A percentile compares a stretch with the other conserved stretches of the same genome.
Evolutionary conservation across 2,888 invertebrate species (phyloP).

Genomic region (Loripinus fragilis): DNA sequence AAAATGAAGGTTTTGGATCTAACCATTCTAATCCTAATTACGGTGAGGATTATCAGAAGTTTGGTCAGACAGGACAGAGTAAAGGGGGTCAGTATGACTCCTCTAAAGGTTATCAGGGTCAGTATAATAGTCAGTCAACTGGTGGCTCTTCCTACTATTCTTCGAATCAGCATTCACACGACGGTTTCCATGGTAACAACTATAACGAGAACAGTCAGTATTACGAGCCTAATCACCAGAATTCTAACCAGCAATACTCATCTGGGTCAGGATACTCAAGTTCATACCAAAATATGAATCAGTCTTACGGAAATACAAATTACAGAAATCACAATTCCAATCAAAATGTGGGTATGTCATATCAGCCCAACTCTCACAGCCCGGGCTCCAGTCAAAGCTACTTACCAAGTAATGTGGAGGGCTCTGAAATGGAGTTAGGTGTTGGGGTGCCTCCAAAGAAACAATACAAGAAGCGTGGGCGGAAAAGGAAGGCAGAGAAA

Average conservation of each 20-base stretch:
- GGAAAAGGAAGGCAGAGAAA: conserved; percentile 58
- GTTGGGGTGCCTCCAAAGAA: conserved; percentile 24
- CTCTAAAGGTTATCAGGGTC: conserved; percentile 4
- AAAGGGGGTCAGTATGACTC: conserved; percentile 9
- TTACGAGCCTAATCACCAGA: conserved; percentile 52
- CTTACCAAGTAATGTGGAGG: conserved; percentile 12
- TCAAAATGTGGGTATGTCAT: conserved; percentile 43
- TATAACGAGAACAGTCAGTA: conserved; percentile 54
- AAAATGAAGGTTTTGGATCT: conserved; percentile 7
- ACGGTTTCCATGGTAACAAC: conserved; percentile 54
- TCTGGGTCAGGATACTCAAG: conserved; percentile 20
- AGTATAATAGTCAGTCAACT: conserved; percentile 2
- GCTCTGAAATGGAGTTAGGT: conserved; percentile 29
- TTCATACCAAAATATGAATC: conserved; percentile 43
- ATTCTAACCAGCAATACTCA: conserved; percentile 7
- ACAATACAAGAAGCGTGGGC: conserved; percentile 54
- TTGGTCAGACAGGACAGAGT: not conserved
- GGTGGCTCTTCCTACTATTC: conserved; percentile 3
- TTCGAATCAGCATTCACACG: conserved; percentile 9
- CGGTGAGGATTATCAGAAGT: not conserved
- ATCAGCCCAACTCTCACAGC: conserved; percentile 18
- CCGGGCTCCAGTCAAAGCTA: conserved; percentile 11
- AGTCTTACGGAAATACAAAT: conserved; percentile 45
- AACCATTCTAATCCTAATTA: not conserved
- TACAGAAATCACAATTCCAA: conserved; percentile 41